phyloP scores from a whole-genome alignment of 1,140 invertebrate species.

The Cotesia glomerata region DNA sequence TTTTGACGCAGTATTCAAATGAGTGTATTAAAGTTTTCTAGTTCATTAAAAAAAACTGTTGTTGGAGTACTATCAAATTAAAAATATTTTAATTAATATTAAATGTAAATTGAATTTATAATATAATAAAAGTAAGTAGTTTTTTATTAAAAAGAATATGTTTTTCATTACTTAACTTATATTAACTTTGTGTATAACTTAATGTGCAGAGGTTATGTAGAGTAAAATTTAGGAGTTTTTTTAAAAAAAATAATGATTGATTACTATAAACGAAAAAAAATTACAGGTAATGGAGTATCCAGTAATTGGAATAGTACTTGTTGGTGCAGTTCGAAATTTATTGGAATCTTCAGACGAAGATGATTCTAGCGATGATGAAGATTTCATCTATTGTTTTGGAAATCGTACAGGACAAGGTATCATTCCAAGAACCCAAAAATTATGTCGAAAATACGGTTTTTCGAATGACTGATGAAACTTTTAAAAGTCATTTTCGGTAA shows the following conservation, averaged over 20 bases:
- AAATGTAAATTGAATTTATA: background rate
- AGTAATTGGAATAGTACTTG: background rate
- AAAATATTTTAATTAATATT: background rate
- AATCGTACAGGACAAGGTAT: background rate
- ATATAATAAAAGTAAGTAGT: background rate
- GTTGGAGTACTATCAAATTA: background rate
- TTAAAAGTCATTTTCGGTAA: constrained; percentile 18
- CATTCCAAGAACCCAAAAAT: constrained; percentile 9
- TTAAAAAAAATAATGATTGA: background rate
- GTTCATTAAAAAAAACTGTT: too few species aligned
- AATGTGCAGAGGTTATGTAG: background rate
- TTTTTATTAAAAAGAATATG: background rate
- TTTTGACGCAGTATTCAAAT: background rate
- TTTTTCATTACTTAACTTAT: background rate
- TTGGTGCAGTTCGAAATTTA: constrained; percentile 9
- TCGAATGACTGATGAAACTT: constrained; percentile 1
- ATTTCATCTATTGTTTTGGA: background rate
- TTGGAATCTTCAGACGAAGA: background rate
- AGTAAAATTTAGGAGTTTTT: background rate
- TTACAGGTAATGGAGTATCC: constrained; percentile 1
- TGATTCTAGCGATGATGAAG: constrained; percentile 10
- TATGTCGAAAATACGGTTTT: background rate
- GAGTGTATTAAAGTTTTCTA: too few species aligned
- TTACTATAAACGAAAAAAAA: background rate
- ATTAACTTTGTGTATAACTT: background rate